Evolutionary conservation across 2,797 vertebrate genomes (phyloP), one percentile per base, ranked within the genome.

Genomic region (Chloroceryle inda): DNA sequence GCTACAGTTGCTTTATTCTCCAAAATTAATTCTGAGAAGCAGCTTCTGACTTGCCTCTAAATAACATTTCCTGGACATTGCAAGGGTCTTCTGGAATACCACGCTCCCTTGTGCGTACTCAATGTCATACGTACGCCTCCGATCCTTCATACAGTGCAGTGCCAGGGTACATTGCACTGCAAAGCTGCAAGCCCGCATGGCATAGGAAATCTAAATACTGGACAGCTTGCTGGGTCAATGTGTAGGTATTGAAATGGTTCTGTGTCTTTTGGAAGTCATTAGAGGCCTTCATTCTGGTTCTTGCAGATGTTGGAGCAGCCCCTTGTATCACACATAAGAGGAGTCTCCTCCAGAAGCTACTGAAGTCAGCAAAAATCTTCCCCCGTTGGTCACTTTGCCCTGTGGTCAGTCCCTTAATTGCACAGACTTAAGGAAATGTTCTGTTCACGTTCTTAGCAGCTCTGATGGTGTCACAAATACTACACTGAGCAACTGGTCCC

Each of bases 81-180:
- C 27, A n/a, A 42, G 26, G 13, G 22, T 83, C 38, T 89, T 62
- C 56, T 40, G 33, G 24, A 89, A 55, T 64, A 56, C 20, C 0
- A 1, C 1, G 0, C 9, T 92, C 15, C 49, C 15, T 58, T 44
- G 37, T 53, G 52, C 5, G 1, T 74, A 40, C n/a, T 82, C 26
- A 1, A 7, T 17, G 29, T 82, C 4, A 2, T 9, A 7, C 50
- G 5, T 21, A 4, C 10, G n/a, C 68, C 15, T 88, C 0, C 0
- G 21, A 20, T 76, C 66, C 38, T 45, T 89, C 44, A 21, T 12
- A 40, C n/a, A 29, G 11, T 31, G 38, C 66, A 64, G 40, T 45
- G 22, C 38, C 59, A 10, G 61, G 42, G 37, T 47, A 29, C 4
- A 0, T 77, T 74, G 55, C 11, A 4, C 38, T 58, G 35, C 79